phyloP scores from a whole-genome alignment of 2,797 vertebrate genomes.

The Ataeniobius toweri region DNA sequence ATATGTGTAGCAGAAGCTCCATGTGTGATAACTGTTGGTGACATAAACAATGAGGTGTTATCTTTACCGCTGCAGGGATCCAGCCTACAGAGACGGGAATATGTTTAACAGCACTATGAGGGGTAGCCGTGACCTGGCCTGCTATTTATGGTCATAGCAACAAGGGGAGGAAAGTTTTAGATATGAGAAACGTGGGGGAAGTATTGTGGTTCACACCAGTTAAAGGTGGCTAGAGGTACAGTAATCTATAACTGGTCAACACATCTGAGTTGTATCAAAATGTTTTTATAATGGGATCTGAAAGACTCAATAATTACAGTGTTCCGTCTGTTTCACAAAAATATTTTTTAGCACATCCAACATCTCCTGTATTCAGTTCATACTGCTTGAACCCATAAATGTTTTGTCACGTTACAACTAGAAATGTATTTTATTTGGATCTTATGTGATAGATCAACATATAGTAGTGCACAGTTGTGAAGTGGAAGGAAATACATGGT shows the following conservation, averaged over 20 bases:
- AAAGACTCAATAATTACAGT: too few species aligned
- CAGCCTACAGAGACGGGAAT: slow-evolving; percentile 14
- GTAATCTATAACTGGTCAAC: background rate
- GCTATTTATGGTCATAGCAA: slow-evolving; percentile 67
- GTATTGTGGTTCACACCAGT: slow-evolving; percentile 16
- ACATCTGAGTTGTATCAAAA: background rate
- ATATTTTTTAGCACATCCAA: too few species aligned
- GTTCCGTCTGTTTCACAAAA: too few species aligned
- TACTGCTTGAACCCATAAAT: too few species aligned
- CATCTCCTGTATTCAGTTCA: too few species aligned
- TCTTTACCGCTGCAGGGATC: slow-evolving; percentile 14
- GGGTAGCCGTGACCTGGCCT: slow-evolving; percentile 35
- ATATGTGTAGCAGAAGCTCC: background rate
- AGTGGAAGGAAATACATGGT: background rate
- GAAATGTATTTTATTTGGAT: too few species aligned
- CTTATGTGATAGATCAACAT: too few species aligned
- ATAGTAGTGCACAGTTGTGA: too few species aligned
- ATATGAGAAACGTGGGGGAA: slow-evolving; percentile 24
- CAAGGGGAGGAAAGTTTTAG: slow-evolving; percentile 46
- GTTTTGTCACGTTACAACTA: too few species aligned
- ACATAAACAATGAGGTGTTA: slow-evolving; percentile 55
- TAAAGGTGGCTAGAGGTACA: slow-evolving; percentile 2
- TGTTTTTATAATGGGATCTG: background rate
- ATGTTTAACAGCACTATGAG: slow-evolving; percentile 38
- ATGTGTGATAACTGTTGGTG: background rate